Conservation (phyloP, 2,113 vertebrate species). For the Sporophila hypoxantha region DNA sequence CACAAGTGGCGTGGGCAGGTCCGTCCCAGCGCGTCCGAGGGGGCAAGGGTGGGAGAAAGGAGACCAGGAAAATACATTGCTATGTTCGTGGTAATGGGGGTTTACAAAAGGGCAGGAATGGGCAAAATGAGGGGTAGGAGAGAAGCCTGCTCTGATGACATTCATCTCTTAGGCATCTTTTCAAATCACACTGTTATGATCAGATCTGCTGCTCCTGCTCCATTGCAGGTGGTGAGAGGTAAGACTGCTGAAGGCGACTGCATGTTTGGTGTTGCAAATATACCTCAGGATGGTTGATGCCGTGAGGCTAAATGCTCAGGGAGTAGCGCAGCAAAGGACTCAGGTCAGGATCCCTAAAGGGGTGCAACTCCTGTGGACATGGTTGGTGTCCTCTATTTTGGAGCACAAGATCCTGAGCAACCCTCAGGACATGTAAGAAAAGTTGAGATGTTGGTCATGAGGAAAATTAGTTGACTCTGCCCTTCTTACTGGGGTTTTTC, state of each 20-base stretch:
- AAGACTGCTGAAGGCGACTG: not conserved
- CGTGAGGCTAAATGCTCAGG: not conserved
- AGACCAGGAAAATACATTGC: not conserved
- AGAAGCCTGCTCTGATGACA: not conserved
- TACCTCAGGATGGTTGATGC: too few relatives aligned
- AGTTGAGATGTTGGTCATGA: not conserved
- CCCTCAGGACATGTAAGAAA: not conserved
- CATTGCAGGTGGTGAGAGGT: not conserved
- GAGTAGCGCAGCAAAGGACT: not conserved
- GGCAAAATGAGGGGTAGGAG: not conserved
- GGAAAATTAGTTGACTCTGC: not conserved
- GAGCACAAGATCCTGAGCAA: not conserved
- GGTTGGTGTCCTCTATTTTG: not conserved
- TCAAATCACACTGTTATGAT: not conserved
- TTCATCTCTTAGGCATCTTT: not conserved
- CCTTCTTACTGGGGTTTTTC: not conserved
- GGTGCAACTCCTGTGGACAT: not conserved
- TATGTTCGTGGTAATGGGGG: accelerated
- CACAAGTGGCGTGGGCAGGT: not conserved
- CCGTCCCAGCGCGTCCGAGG: accelerated
- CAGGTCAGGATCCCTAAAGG: not conserved
- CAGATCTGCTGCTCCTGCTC: not conserved
- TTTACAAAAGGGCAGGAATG: not conserved
- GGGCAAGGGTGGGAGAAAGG: not conserved
- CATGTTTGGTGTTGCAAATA: not conserved